Conservation (phyloP, 2,797 vertebrate species). For the Falco concolor region DNA sequence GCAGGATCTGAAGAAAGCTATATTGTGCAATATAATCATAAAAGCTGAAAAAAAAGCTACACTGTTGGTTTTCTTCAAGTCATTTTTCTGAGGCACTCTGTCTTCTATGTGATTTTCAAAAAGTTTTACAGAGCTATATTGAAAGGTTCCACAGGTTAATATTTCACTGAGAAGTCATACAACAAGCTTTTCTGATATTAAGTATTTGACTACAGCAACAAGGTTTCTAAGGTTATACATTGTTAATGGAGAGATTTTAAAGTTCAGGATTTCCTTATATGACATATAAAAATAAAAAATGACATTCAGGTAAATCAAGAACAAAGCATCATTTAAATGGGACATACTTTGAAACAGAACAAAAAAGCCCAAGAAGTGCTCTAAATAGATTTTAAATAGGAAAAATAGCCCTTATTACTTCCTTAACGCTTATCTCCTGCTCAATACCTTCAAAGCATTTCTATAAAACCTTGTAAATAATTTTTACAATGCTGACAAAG, state of each 20-base stretch:
- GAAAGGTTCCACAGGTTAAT: neutral
- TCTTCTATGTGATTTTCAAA: neutral
- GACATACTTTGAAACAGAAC: neutral
- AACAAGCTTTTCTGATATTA: neutral
- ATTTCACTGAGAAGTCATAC: neutral
- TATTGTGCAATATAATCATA: neutral
- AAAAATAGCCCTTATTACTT: neutral
- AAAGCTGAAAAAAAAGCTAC: neutral
- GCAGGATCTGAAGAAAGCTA: neutral
- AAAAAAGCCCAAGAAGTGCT: neutral
- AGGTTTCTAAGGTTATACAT: neutral
- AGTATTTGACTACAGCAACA: neutral
- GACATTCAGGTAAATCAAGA: neutral
- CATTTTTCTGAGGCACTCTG: neutral
- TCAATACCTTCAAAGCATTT: neutral
- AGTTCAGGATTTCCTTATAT: neutral
- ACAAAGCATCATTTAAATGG: neutral
- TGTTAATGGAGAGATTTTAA: neutral
- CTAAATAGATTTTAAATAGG: neutral
- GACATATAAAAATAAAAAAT: neutral
- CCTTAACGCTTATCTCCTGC: neutral
- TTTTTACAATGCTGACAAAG: neutral
- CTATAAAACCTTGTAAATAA: neutral
- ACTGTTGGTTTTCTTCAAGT: neutral
- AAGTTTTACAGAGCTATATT: neutral